A percentile compares a stretch with the other conserved stretches of the same genome.
phyloP scores from a whole-genome alignment of 1,140 invertebrate genomes.

The Drosophila kikkawai region DNA sequence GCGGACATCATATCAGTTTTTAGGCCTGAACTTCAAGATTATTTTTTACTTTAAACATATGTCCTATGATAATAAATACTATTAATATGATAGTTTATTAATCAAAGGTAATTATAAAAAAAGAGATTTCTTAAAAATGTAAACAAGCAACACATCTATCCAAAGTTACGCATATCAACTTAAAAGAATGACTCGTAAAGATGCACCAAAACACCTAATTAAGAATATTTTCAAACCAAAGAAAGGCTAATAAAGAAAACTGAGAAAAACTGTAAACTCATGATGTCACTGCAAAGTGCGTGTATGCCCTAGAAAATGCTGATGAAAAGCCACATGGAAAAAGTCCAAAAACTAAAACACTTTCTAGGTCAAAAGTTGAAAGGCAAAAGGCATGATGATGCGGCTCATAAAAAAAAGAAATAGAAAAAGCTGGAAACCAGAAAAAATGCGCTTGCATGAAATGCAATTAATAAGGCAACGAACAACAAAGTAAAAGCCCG shows the following conservation, averaged over 20 bases:
- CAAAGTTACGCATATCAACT: background rate
- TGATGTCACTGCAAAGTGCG: conserved; percentile 43
- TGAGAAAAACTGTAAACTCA: conserved; percentile 46
- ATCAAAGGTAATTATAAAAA: background rate
- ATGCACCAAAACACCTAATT: conserved; percentile 14
- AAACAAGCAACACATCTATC: background rate
- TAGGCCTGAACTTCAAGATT: background rate
- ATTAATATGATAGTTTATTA: background rate
- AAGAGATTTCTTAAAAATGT: background rate
- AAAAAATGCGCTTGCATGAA: conserved; percentile 53
- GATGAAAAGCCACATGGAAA: conserved; percentile 47
- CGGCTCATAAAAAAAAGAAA: conserved; percentile 43
- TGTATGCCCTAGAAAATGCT: conserved; percentile 18
- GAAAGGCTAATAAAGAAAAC: conserved; percentile 32
- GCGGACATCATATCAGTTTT: conserved; percentile 13
- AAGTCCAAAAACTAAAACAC: conserved; percentile 66
- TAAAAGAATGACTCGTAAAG: background rate
- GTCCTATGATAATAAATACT: background rate
- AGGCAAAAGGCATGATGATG: conserved; percentile 58
- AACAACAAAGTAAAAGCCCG: conserved; percentile 55
- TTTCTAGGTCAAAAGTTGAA: conserved; percentile 81
- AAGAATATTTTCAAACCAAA: conserved; percentile 26
- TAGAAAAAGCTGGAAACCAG: conserved; percentile 17
- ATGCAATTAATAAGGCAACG: conserved; percentile 65
- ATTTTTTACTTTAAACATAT: background rate